Base-by-base conservation (phyloP, 92 coral and sea anemone species). In the Bergia puertoricense region DNA sequence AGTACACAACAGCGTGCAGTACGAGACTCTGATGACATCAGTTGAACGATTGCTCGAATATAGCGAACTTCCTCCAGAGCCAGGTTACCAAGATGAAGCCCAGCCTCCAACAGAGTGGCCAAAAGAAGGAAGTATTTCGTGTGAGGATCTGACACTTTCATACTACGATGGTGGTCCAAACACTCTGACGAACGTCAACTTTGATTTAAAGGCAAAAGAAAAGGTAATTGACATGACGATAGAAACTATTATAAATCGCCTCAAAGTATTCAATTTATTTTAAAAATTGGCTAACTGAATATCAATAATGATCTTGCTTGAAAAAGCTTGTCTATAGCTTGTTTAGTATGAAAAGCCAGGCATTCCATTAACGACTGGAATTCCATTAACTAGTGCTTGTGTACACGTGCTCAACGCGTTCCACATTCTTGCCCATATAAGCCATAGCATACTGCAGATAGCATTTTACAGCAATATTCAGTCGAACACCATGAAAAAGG, bases 11-110 rank as follows among this genome's bases (percentile, higher is more conserved):
- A 84, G 87, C 44, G 74, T 74, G 20, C 87, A 84, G 87, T 84
- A 42, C 46, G 68, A 62, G 45, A 85, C 75, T 37, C 62, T 85
- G 46, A 90, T 90, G 92, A 88, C 88, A 38, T 90, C 92, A 57
- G 92, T 90, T 54, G 92, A 90, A 59, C 89, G 92, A 79, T 76
- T 90, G 10, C 81, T 88, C 15, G 91, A 88, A 69, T 88, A 88
- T 74, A 74, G 91, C 46, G 91, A 88, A 11, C 72, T 88, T 39
- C 40, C 76, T 57, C 87, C 91, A 14, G 91, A 88, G 85, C 66
- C 87, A 0, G 81, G 44, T 20, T 50, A 73, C 66, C 86, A 88
- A 80, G 68, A 54, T 9, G 74, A 81, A 37, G 85, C 74, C 41
- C 78, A 86, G 81, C 82, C 87, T 13, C 23, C 51, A 44, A 73